Base-by-base conservation (phyloP, 2,797 vertebrate genomes). In the Trachurus trachurus region DNA sequence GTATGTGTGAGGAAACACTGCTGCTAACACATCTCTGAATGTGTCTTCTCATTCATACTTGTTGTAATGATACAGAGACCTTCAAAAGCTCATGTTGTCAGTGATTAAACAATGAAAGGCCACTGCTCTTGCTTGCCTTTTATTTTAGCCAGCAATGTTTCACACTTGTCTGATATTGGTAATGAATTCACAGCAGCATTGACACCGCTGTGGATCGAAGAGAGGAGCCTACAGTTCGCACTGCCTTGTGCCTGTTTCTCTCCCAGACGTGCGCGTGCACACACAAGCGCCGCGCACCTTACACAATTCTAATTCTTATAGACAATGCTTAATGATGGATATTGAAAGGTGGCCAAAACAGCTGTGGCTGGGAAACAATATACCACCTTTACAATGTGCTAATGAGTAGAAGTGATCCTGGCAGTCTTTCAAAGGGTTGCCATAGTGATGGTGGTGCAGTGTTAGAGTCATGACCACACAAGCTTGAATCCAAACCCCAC, bases 331-430 rank as follows among this genome's bases (percentile, higher is more conserved):
- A 80, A 86, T 78, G 75, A 63, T 66, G 59, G 50, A 50, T 67
- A 78, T 68, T 69, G 80, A 86, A 88, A 76, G 71, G 57, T 67
- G 62, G 72, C 70, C 54, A 76, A 85, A 87, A 86, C 82, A 79
- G 76, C 81, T 71, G 81, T 71, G 75, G 22, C 76, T 50, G 79
- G 56, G 80, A 85, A 86, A 89, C 73, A 85, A 87, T 77, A 85
- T 74, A 57, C 69, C 80, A 87, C 88, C 84, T 91, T 87, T 78
- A 83, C 83, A 83, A 91, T 82, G 84, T 89, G 84, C 68, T 93
- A 94, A 94, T 92, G 86, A 90, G 83, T 40, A 9, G 74, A 80
- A 81, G 73, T 76, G 78, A 91, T 86, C 84, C 87, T 71, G 77
- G 79, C 70, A 53, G 79, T 78, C 79, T 79, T 86, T 89, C 71